A percentile compares a stretch with the other conserved stretches of the same genome.
Evolutionary conservation across 1,140 invertebrate genomes (phyloP).

Genomic region (Rhynchophorus ferrugineus): DNA sequence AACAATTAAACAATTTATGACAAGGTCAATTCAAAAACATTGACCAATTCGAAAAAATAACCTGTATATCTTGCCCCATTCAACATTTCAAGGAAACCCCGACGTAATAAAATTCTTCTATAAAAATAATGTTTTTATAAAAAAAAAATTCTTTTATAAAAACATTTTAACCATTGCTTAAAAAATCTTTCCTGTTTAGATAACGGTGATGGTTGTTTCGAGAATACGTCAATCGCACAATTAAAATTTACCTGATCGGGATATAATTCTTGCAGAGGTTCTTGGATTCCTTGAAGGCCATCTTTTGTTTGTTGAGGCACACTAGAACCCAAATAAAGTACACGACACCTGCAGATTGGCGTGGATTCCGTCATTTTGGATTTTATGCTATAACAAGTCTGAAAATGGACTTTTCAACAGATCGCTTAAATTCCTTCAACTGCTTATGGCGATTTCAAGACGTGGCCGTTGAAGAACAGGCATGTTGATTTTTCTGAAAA

Average conservation of each 20-base stretch:
- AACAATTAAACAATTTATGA: too few relatives aligned
- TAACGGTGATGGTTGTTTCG: too few relatives aligned
- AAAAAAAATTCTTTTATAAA: too few relatives aligned
- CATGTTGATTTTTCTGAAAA: constrained; percentile 3
- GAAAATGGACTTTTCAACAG: neutral
- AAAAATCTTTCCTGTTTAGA: too few relatives aligned
- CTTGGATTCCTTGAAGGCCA: constrained; percentile 94
- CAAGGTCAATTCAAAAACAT: too few relatives aligned
- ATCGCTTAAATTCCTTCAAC: neutral
- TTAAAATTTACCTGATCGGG: constrained; percentile 64
- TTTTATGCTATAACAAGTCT: neutral
- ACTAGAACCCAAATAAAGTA: constrained; percentile 95
- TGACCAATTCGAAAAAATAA: too few relatives aligned
- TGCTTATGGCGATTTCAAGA: neutral
- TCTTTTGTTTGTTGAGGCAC: constrained; percentile 97
- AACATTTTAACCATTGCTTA: too few relatives aligned
- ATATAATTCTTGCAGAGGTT: constrained; percentile 92
- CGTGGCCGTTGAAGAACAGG: neutral
- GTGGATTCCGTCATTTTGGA: constrained; percentile 57
- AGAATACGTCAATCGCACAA: too few relatives aligned
- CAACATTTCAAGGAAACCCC: too few relatives aligned
- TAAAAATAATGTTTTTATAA: too few relatives aligned
- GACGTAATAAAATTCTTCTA: too few relatives aligned
- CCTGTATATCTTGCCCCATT: too few relatives aligned
- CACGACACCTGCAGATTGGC: constrained; percentile 90